A percentile compares a stretch with the other conserved stretches of the same genome.
Evolutionary conservation across 2,113 vertebrate species (phyloP).

Genomic region (Hirundichthys speculiger): DNA sequence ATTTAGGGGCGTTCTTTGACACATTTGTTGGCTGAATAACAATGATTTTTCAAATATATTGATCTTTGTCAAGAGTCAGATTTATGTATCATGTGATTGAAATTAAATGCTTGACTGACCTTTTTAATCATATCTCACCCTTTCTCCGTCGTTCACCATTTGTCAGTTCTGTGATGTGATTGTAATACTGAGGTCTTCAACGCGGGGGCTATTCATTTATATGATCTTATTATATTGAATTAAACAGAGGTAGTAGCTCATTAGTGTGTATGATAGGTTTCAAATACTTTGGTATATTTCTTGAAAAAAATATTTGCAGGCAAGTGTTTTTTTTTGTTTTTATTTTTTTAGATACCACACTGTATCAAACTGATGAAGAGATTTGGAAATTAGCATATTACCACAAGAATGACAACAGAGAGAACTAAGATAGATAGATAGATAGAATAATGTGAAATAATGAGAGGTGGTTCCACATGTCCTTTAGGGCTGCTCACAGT

Average conservation of each 20-base stretch:
- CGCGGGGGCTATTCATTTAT: not conserved
- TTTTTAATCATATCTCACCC: too few relatives aligned
- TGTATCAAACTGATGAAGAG: not conserved
- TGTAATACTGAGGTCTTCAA: not conserved
- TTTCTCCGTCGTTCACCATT: too few relatives aligned
- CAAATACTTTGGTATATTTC: not conserved
- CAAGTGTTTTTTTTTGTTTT: not conserved
- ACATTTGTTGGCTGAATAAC: conserved; percentile 1
- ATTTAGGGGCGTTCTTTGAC: conserved; percentile 18
- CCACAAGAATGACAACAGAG: not conserved
- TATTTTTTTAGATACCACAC: not conserved
- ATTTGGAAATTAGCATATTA: conserved; percentile 11
- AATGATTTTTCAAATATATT: too few relatives aligned
- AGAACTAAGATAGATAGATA: too few relatives aligned
- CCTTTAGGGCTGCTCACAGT: not conserved
- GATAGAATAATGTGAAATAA: too few relatives aligned
- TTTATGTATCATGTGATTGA: too few relatives aligned
- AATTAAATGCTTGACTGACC: too few relatives aligned
- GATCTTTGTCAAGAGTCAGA: too few relatives aligned
- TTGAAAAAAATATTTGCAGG: not conserved
- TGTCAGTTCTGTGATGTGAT: not conserved
- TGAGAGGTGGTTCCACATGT: too few relatives aligned
- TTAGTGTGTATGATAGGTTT: not conserved
- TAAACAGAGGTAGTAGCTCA: not conserved
- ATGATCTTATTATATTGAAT: not conserved